These are phyloP conservation scores for Syngnathoides biaculeatus DNA, from an alignment of 2,113 vertebrate species.

Conservation along the genomic window DNA sequence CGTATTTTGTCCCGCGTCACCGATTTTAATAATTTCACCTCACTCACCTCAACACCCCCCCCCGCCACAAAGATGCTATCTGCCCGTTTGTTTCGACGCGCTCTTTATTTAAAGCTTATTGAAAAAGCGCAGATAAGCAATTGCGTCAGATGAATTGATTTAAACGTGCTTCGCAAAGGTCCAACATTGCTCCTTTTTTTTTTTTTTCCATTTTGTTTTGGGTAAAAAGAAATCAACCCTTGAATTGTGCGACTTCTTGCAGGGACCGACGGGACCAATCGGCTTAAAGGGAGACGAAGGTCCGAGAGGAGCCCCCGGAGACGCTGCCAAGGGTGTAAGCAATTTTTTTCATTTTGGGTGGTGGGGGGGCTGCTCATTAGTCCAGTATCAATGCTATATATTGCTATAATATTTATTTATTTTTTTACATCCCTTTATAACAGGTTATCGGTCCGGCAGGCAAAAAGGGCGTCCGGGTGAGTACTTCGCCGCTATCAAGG, in stretches of 20 bases:
- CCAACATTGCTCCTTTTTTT: background rate
- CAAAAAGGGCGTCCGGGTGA: slow-evolving; percentile 82
- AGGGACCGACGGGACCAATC: slow-evolving; percentile 76
- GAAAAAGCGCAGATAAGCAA: background rate
- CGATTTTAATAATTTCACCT: slow-evolving; percentile 43
- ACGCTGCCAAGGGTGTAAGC: slow-evolving; percentile 83
- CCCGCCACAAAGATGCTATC: slow-evolving; percentile 7
- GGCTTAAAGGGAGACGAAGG: slow-evolving; percentile 84
- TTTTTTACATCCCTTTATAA: slow-evolving; percentile 8
- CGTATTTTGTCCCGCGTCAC: slow-evolving; percentile 23
- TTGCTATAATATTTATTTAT: no score
- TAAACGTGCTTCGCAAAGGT: background rate
- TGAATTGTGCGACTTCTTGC: background rate
- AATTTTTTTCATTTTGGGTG: background rate
- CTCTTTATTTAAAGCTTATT: background rate
- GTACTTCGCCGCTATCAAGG: slow-evolving; percentile 19
- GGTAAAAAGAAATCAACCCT: no score
- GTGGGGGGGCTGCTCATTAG: no score
- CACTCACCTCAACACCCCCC: background rate
- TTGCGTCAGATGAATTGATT: background rate
- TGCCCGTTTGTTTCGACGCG: slow-evolving; percentile 6
- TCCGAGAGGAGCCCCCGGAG: slow-evolving; percentile 76
- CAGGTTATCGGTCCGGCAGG: slow-evolving; percentile 84
- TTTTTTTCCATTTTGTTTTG: no score
- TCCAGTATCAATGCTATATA: background rate